These are phyloP conservation scores for Columbina picui DNA, from an alignment of 2,113 vertebrate species.

Conservation along the genomic window DNA sequence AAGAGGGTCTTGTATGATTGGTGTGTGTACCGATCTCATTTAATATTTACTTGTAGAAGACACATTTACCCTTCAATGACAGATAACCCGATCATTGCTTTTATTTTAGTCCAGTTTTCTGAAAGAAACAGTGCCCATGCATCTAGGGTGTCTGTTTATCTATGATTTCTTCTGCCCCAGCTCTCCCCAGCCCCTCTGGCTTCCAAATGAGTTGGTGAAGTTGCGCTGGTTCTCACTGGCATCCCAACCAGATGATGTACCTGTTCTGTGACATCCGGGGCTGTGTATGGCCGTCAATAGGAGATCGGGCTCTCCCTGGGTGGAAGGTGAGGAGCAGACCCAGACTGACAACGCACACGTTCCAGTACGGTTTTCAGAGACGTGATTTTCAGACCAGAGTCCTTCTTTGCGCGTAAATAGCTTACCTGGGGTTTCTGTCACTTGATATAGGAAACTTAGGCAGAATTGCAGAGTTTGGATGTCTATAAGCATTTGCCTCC, in stretches of 20 bases:
- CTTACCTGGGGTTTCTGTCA: neutral
- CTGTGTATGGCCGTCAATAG: accelerated
- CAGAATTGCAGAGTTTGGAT: neutral
- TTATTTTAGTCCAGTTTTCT: neutral
- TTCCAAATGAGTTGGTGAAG: neutral
- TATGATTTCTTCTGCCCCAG: neutral
- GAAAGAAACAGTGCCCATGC: neutral
- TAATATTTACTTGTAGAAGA: neutral
- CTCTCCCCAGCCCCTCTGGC: neutral
- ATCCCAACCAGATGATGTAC: neutral
- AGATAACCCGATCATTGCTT: neutral
- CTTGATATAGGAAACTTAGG: neutral
- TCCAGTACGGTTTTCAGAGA: neutral
- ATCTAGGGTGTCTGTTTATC: neutral
- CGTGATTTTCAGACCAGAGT: neutral
- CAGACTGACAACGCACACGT: accelerated
- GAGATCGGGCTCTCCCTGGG: accelerated
- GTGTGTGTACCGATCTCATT: neutral
- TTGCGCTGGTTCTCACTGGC: neutral
- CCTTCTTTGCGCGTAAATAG: neutral
- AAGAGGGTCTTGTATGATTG: neutral
- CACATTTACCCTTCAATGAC: neutral
- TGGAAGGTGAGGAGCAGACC: neutral
- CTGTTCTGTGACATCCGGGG: neutral
- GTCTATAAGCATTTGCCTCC: neutral